phyloP scores from a whole-genome alignment of 2,888 invertebrate species.

The Thumatha senex region DNA sequence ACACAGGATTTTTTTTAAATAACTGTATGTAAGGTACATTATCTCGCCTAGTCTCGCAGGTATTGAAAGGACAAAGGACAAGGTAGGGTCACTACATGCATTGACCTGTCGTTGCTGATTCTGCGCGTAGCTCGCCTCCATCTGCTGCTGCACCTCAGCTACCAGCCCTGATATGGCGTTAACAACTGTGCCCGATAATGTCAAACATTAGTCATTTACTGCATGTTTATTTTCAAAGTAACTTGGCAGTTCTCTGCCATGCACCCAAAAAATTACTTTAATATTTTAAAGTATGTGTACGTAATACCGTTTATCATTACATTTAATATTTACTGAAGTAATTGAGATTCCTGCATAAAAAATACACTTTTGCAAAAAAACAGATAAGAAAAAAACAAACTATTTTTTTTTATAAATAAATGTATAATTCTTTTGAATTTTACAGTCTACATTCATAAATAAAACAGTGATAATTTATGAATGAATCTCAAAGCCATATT shows the following conservation, averaged over 20 bases:
- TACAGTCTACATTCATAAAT: too few relatives aligned
- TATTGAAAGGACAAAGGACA: neutral
- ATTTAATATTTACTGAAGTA: neutral
- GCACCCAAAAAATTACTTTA: neutral
- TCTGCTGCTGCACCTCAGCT: conserved; percentile 90
- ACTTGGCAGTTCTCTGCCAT: neutral
- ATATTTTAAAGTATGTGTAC: neutral
- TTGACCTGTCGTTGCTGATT: conserved; percentile 80
- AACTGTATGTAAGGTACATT: neutral
- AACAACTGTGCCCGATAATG: conserved; percentile 85
- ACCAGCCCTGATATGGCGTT: conserved; percentile 91
- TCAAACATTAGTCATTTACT: conserved; percentile 34
- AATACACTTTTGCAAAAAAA: too few relatives aligned
- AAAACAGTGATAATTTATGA: conserved; percentile 15
- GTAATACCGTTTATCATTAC: neutral
- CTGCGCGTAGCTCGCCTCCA: conserved; percentile 82
- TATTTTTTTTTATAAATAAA: too few relatives aligned
- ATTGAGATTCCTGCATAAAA: too few relatives aligned
- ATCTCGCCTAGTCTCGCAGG: neutral
- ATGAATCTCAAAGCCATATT: conserved; percentile 31
- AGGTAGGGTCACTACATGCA: conserved; percentile 57
- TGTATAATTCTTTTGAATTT: too few relatives aligned
- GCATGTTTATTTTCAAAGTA: neutral
- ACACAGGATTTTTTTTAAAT: too few relatives aligned
- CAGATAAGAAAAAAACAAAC: too few relatives aligned